Evolutionary conservation across 2,888 invertebrate genomes (phyloP), one percentile per base, ranked within the genome.

Genomic region (Synergus laeviventris): DNA sequence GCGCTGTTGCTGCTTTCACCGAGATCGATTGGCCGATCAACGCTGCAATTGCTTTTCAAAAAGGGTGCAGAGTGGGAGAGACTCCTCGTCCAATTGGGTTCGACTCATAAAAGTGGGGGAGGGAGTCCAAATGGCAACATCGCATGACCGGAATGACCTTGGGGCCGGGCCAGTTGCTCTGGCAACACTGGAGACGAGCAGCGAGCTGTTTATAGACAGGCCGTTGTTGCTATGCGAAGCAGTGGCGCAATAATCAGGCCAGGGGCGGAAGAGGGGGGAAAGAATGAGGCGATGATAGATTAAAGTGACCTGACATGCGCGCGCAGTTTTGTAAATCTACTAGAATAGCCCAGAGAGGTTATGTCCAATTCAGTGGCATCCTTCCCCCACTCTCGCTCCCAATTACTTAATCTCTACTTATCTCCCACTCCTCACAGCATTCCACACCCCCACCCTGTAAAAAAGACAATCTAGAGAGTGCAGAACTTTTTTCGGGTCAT

Each of bases 171-270:
- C 87, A 86, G 85, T 84, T 76, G 82, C 85, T 85, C 86, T 86
- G 89, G 88, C 89, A 89, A 89, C 89, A 76, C 83, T 85, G 89
- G 82, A 84, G 81, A 81, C 81, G 81, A 82, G 76, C 80, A 75
- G 78, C 77, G 79, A 83, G 88, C 88, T 89, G 88, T 89, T 88
- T 89, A 87, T 89, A 88, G 24, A 79, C 74, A 80, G 82, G 82
- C 79, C 79, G 87, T 86, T 89, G 89, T 89, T 89, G 88, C 89
- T 88, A 89, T 88, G 89, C 88, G 80, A 83, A 83, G 75, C 73
- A 60, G 75, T 39, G 73, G 38, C 21, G 76, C 56, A 49, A 66
- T 38, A 59, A 54, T 59, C 36, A 16, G 73, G 60, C 61, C 49
- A 75, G 36, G 36, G 24, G 75, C 66, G 70, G 76, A 56, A 54